Base-by-base conservation (phyloP, 2,888 invertebrate species). In the Pseudolycoriella hygida region DNA sequence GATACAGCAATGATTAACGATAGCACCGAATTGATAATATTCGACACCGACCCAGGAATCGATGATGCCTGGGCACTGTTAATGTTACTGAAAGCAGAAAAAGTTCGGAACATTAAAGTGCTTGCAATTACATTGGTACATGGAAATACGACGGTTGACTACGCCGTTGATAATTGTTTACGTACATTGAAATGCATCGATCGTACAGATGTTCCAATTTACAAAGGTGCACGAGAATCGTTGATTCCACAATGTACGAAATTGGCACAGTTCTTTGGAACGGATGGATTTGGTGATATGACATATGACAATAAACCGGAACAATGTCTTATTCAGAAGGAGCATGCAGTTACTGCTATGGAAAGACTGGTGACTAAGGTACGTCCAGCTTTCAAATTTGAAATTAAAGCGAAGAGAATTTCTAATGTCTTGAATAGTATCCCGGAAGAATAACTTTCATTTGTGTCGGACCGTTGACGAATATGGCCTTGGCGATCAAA, bases 401-500 rank as follows among this genome's bases (percentile, higher is more conserved):
- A 12, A n/a, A 31, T n/a, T 25, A 19, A 37, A 47, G 46, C n/a
- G 17, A 15, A 38, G 2, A 6, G 25, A 17, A 31, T 37, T 31
- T n/a, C n/a, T n/a, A n/a, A n/a, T 10, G 18, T 43, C 17, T 14
- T 53, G 45, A 25, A 25, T 48, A 57, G 50, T 50, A 69, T 62
- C 58, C 69, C 61, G 71, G 70, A 46, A 60, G 77, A 55, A 64
- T 82, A 17, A 70, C 72, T 1, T 55, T 84, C 10, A 66, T 82
- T 6, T 72, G 77, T 32, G 59, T 86, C 18, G 88, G 80, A 1
- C 76, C 89, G 0, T 60, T 89, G 19, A 88, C 88, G 1, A 89
- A 88, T 55, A 65, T 86, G 40, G 89, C 87, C 0, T 55, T 86
- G 48, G 77, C 84, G 1, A 68, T 80, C 2, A 74, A 76, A 54